Evolutionary conservation across 2,113 vertebrate species (phyloP).

Genomic region (Crotalus viridis): DNA sequence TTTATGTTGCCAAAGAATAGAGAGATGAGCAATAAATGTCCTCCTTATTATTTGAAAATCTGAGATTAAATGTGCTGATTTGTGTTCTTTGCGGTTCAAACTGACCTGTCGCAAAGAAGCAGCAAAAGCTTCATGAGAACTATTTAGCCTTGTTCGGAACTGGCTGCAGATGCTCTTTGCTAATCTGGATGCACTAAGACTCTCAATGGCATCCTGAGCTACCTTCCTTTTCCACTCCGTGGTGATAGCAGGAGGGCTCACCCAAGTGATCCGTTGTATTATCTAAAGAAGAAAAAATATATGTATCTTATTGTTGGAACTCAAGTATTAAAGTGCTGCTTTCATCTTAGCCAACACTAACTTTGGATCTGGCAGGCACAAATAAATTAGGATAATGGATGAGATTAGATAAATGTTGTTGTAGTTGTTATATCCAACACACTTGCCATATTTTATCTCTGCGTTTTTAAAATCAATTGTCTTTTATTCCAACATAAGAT

Average conservation of each 20-base stretch:
- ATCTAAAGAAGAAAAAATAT: conserved; percentile 72
- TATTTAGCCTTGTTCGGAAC: conserved; percentile 92
- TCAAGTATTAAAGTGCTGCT: not conserved
- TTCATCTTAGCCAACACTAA: not conserved
- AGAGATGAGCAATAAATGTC: not conserved
- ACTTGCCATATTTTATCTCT: not conserved
- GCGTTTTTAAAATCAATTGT: not conserved
- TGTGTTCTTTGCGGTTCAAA: not conserved
- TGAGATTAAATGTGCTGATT: not conserved
- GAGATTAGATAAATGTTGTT: not conserved
- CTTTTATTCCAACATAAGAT: not conserved
- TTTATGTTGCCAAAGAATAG: not conserved
- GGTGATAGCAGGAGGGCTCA: conserved; percentile 89
- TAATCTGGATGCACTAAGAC: conserved; percentile 93
- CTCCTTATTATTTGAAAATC: not conserved
- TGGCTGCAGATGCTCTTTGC: conserved; percentile 98
- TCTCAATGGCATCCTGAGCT: conserved; percentile 97
- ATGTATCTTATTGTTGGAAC: not conserved
- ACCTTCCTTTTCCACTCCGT: conserved; percentile 95
- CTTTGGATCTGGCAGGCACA: fast-evolving
- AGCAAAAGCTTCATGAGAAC: conserved; percentile 95
- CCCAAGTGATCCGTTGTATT: conserved; percentile 91
- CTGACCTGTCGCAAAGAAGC: conserved; percentile 90
- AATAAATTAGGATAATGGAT: not conserved
- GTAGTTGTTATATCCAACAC: not conserved